Evolutionary conservation across 2,888 invertebrate genomes (phyloP), one percentile per base, ranked within the genome.

Genomic region (Diloba caeruleocephala): DNA sequence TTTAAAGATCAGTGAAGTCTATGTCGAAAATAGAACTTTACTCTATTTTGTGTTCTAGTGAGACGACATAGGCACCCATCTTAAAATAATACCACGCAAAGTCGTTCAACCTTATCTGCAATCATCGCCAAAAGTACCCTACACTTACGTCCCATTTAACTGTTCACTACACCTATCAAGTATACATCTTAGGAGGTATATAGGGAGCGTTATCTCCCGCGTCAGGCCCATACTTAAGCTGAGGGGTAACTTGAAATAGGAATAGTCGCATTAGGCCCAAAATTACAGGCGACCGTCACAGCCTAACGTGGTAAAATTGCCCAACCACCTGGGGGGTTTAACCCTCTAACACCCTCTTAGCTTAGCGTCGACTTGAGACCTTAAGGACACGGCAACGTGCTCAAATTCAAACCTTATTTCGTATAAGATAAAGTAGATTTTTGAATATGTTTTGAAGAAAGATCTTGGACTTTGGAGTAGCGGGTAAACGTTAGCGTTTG

Each of bases 211-310:
- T 92, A 92, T 92, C 92, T 90, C 81, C 56, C 76, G 79, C 82
- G 85, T 81, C 91, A 90, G 89, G 85, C 88, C 82, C 84, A 84
- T 86, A 83, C 88, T 91, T 90, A 90, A 89, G 85, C 85, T 79
- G 82, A 84, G 88, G 88, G 91, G 91, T 89, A 85, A 82, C 87
- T 91, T 87, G 86, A 92, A 92, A 92, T 92, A 92, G 92, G 90
- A 91, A 92, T 92, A 90, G 93, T 89, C 90, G 92, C 92, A 93
- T 93, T 92, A 93, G 91, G 89, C 86, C 88, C 91, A 87, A 90
- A 92, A 92, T 92, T 92, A 92, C 92, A 90, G 91, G 88, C 89
- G 89, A 90, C 91, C 92, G 92, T 91, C 92, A 87, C 89, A 83
- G 89, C 87, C 92, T 90, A 91, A 92, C 91, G 89, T 91, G 92